phyloP scores from a whole-genome alignment of 2,113 vertebrate species.

The Spermophilus dauricus region DNA sequence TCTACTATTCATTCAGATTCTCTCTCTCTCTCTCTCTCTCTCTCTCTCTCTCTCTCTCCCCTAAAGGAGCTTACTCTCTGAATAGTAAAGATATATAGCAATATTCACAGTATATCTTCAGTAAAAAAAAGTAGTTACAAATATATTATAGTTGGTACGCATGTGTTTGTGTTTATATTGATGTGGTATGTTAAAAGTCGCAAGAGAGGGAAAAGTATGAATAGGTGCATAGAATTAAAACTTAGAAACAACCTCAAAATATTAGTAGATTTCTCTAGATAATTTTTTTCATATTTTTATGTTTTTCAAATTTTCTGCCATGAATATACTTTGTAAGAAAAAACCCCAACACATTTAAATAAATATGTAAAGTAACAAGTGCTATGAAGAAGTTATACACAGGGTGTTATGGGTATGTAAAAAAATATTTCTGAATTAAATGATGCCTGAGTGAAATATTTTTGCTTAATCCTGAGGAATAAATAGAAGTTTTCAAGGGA shows the following conservation, averaged over 20 bases:
- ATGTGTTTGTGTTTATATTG: not conserved
- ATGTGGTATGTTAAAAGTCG: not conserved
- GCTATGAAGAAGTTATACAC: not conserved
- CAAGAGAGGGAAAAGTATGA: not conserved
- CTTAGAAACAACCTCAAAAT: not conserved
- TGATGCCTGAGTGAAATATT: not conserved
- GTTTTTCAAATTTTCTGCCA: not conserved
- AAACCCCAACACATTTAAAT: not conserved
- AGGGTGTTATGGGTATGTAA: not conserved
- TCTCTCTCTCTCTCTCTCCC: not conserved
- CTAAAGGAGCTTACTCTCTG: not conserved
- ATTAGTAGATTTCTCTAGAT: not conserved
- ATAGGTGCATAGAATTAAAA: not conserved
- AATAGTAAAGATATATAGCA: not conserved
- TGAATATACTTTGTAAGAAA: not conserved
- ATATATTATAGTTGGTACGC: not conserved
- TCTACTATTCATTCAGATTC: not conserved
- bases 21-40: not conserved
- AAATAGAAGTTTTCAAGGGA: not conserved
- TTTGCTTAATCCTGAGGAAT: not conserved
- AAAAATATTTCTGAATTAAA: not conserved
- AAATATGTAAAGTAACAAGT: conserved; percentile 1
- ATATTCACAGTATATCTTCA: conserved; percentile 17
- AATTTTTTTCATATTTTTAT: not conserved
- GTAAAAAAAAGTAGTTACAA: not conserved